phyloP scores from a whole-genome alignment of 2,797 vertebrate species.

The Hydrocynus forskahlii region DNA sequence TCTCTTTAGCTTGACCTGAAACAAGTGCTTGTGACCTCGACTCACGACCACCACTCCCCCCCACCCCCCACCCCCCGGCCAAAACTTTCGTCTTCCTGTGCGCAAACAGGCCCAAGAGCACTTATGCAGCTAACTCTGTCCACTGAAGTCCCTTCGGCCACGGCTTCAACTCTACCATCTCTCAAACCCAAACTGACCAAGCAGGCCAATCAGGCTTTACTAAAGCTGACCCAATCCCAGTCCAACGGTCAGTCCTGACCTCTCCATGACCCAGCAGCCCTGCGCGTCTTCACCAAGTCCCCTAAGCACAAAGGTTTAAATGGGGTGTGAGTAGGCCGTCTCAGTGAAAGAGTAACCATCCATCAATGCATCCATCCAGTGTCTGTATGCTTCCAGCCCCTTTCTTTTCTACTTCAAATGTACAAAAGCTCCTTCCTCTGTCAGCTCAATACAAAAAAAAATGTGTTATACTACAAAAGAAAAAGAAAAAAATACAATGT shows the following conservation, averaged over 20 bases:
- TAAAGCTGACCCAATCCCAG: conserved; percentile 43
- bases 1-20: conserved; percentile 45
- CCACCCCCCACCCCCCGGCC: conserved; percentile 8
- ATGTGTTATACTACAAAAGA: conserved; percentile 74
- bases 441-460: conserved; percentile 61
- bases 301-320: conserved; percentile 78
- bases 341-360: conserved; percentile 61
- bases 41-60: not conserved
- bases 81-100: conserved; percentile 49
- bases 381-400: conserved; percentile 66
- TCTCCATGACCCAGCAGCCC: conserved; percentile 48
- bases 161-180: not conserved
- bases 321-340: conserved; percentile 63
- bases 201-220: conserved; percentile 44
- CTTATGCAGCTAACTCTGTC: conserved; percentile 61
- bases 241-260: conserved; percentile 30
- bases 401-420: conserved; percentile 86
- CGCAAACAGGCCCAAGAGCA: conserved; percentile 63
- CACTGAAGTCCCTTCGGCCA: conserved; percentile 31
- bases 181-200: conserved; percentile 52
- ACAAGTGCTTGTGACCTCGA: conserved; percentile 47
- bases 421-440: conserved; percentile 76
- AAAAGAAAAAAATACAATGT: conserved; percentile 55
- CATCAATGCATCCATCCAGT: conserved; percentile 53
- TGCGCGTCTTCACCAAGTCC: conserved; percentile 70